phyloP scores from a whole-genome alignment of 2,797 vertebrate genomes.

The Darevskia nairensis region DNA sequence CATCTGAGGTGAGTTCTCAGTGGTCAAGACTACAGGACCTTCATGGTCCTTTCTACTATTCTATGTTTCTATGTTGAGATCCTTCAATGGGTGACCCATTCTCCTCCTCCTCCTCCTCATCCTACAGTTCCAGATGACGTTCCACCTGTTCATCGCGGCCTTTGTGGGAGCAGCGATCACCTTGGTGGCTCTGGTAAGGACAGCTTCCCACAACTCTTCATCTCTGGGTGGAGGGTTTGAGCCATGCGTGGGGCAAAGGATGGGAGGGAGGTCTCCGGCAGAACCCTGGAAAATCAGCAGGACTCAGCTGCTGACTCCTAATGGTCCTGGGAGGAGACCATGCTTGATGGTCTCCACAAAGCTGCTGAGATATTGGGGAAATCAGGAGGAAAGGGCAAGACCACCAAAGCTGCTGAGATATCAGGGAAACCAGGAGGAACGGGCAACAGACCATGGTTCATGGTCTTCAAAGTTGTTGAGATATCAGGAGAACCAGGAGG shows the following conservation, averaged over 20 bases:
- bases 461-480: no score
- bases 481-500: no score
- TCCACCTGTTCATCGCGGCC: conserved; percentile 95
- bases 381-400: no score
- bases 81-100: neutral
- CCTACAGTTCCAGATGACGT: conserved; percentile 93
- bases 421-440: no score
- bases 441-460: no score
- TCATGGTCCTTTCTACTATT: neutral
- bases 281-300: neutral
- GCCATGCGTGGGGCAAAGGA: no score
- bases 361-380: no score
- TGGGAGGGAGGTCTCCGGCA: no score
- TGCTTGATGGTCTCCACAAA: no score
- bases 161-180: conserved; percentile 96
- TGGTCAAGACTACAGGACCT: neutral
- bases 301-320: neutral
- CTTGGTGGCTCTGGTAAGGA: conserved; percentile 96
- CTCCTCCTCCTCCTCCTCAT: conserved; percentile 27
- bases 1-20: conserved; percentile 87
- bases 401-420: no score
- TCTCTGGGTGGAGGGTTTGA: neutral
- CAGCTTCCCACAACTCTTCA: conserved; percentile 25
- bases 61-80: neutral
- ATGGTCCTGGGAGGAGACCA: neutral